Evolutionary conservation across 2,113 vertebrate genomes (phyloP).

Genomic region (Cyanocitta stelleri): DNA sequence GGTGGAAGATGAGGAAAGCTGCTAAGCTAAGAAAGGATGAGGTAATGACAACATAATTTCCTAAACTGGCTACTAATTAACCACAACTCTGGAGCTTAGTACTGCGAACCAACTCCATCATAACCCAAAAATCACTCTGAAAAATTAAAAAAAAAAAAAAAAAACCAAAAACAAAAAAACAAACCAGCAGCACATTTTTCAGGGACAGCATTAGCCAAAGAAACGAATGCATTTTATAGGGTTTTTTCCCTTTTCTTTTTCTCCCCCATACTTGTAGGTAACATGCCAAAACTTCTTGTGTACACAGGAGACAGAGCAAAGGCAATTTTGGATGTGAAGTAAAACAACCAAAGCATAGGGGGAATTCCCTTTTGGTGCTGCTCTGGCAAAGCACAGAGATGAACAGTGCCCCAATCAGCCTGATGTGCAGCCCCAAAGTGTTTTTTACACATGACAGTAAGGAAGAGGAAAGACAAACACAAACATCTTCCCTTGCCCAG

Average conservation of each 20-base stretch:
- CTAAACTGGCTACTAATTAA: constrained; percentile 58
- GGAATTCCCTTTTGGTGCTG: neutral
- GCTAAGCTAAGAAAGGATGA: constrained; percentile 33
- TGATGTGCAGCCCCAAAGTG: neutral
- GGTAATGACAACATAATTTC: constrained; percentile 58
- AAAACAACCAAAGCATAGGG: neutral
- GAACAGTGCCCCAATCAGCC: neutral
- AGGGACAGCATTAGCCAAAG: neutral
- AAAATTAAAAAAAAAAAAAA: neutral
- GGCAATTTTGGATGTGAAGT: neutral
- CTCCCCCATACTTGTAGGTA: neutral
- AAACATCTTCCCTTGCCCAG: neutral
- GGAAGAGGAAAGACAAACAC: neutral
- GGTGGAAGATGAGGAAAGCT: neutral
- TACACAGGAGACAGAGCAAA: neutral
- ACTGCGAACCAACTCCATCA: neutral
- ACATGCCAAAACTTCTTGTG: neutral
- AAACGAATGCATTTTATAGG: neutral
- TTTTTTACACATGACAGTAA: neutral
- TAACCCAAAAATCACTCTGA: neutral
- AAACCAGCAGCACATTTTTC: neutral
- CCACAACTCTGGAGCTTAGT: neutral
- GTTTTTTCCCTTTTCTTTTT: neutral
- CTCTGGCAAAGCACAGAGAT: neutral
- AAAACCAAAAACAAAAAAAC: neutral